Evolutionary conservation across 2,888 invertebrate genomes (phyloP).

Genomic region (Phortica okadai): DNA sequence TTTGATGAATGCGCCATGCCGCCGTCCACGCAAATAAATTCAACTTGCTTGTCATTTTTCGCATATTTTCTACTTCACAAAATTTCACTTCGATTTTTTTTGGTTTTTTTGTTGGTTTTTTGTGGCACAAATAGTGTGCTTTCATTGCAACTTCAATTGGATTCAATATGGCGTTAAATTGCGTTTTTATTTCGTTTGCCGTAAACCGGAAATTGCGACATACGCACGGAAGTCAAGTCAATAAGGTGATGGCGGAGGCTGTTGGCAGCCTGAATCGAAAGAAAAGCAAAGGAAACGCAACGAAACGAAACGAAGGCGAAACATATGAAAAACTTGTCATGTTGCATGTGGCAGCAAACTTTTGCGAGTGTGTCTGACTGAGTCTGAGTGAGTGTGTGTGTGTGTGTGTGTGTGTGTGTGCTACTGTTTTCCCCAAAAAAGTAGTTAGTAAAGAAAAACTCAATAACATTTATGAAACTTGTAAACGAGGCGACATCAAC

Average conservation of each 20-base stretch:
- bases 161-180: slow-evolving; percentile 60
- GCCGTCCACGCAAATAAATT: background rate
- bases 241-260: slow-evolving; percentile 55
- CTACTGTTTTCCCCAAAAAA: slow-evolving; percentile 40
- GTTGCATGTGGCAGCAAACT: slow-evolving; percentile 20
- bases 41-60: background rate
- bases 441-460: slow-evolving; percentile 55
- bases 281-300: background rate
- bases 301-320: background rate
- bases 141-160: slow-evolving; percentile 18
- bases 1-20: slow-evolving; percentile 32
- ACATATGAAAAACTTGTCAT: background rate
- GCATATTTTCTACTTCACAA: background rate
- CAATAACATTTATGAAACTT: slow-evolving; percentile 64
- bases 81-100: background rate
- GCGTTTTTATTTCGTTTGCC: slow-evolving; percentile 69
- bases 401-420: slow-evolving; percentile 38
- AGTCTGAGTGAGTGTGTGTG: slow-evolving; percentile 33
- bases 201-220: slow-evolving; percentile 70
- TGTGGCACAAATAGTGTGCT: background rate
- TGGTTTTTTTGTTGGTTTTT: background rate
- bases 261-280: background rate
- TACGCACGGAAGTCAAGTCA: slow-evolving; percentile 72
- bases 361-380: background rate
- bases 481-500: slow-evolving; percentile 33